Evolutionary conservation across 2,888 invertebrate genomes (phyloP).

Genomic region (Pilophorus perplexus): DNA sequence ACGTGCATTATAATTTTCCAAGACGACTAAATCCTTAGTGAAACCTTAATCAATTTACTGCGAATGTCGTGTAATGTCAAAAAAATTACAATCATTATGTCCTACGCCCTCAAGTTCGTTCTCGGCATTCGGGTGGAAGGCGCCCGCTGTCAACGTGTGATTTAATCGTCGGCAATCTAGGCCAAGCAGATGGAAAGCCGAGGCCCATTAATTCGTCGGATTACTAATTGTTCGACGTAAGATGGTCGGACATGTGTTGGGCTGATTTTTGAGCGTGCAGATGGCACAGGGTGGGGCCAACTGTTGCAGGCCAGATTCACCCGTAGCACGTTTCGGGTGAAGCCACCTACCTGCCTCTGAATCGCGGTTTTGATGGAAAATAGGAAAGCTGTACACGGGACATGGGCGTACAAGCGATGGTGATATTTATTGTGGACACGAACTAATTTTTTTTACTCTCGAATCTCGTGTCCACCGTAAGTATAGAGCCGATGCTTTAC

Average conservation of each 20-base stretch:
- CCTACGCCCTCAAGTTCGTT: no score
- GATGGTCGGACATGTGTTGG: not conserved
- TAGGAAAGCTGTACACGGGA: not conserved
- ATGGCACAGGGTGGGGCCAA: not conserved
- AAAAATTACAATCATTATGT: no score
- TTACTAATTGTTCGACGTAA: slow-evolving; percentile 7
- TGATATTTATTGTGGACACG: not conserved
- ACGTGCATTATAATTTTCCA: no score
- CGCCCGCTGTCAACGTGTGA: slow-evolving; percentile 20
- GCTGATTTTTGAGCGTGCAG: not conserved
- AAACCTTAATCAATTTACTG: no score
- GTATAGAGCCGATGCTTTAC: no score
- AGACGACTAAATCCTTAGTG: no score
- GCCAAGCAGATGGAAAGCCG: slow-evolving; percentile 25
- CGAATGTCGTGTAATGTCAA: no score
- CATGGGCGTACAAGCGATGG: not conserved
- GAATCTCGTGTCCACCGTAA: not conserved
- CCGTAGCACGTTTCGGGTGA: not conserved
- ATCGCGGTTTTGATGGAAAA: not conserved
- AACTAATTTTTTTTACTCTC: not conserved
- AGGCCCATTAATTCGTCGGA: slow-evolving; percentile 12
- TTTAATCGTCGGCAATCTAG: slow-evolving; percentile 8
- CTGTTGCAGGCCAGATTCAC: slow-evolving; percentile 21
- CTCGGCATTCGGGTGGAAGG: no score
- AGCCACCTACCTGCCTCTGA: not conserved